These are phyloP conservation scores for Tapera naevia DNA, from an alignment of 2,797 vertebrate genomes.

Conservation along the genomic window DNA sequence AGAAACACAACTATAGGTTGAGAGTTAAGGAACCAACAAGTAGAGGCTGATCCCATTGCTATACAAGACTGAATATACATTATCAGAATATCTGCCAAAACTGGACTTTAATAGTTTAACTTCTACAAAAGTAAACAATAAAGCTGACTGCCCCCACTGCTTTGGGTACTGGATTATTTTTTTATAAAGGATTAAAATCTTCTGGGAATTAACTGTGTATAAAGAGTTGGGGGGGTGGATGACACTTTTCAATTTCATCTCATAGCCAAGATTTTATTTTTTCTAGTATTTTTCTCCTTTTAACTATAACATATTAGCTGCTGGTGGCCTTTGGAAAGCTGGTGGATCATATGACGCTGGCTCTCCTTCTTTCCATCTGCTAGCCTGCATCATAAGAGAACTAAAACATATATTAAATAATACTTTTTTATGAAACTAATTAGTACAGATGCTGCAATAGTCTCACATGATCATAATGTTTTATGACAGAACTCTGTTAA, in stretches of 20 bases:
- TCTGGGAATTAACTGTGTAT: background rate
- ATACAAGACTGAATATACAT: background rate
- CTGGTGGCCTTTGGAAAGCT: constrained; percentile 54
- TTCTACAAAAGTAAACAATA: background rate
- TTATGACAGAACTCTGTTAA: background rate
- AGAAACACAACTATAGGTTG: background rate
- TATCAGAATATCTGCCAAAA: background rate
- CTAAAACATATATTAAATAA: background rate
- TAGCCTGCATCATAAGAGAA: constrained; percentile 20
- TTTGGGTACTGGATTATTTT: background rate
- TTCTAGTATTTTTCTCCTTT: constrained; percentile 12
- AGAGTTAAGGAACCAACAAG: background rate
- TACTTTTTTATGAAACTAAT: background rate
- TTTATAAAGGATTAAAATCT: background rate
- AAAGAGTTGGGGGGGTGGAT: background rate
- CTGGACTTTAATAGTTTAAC: background rate
- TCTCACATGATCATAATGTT: background rate
- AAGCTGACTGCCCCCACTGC: background rate
- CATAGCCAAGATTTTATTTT: background rate
- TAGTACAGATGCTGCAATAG: constrained; percentile 1
- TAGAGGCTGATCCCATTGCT: background rate
- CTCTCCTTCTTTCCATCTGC: constrained; percentile 63
- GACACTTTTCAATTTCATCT: background rate
- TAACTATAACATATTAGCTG: constrained; percentile 27
- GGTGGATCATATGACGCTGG: constrained; percentile 24